These are phyloP conservation scores for Amia ocellicauda DNA, from an alignment of 2,113 vertebrate species.

Conservation along the genomic window DNA sequence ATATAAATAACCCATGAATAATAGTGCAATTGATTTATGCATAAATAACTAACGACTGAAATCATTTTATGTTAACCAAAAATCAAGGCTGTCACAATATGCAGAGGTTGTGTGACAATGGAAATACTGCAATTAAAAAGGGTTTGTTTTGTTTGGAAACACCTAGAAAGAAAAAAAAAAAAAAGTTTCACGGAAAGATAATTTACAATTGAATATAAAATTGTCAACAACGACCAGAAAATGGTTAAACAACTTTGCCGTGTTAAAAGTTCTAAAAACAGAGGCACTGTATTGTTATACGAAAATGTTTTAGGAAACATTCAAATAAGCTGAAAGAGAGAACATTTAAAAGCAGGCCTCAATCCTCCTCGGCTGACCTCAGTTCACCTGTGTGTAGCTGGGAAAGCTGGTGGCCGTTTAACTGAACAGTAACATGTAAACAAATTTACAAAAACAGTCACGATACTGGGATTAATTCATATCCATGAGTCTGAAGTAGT, in stretches of 20 bases:
- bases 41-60: conserved; percentile 90
- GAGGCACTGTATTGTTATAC: conserved; percentile 83
- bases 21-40: conserved; percentile 97
- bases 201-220: conserved; percentile 87
- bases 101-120: conserved; percentile 78
- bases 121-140: conserved; percentile 82
- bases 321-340: conserved; percentile 71
- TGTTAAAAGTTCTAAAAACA: conserved; percentile 85
- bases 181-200: conserved; percentile 76
- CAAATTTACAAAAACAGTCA: conserved; percentile 35
- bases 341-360: no score
- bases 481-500: conserved; percentile 11
- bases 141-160: conserved; percentile 82
- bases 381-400: conserved; percentile 19
- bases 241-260: conserved; percentile 79
- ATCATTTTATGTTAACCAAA: conserved; percentile 14
- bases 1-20: conserved; percentile 86
- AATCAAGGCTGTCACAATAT: conserved; percentile 84
- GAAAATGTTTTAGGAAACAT: conserved; percentile 84
- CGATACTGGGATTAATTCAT: conserved; percentile 32
- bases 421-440: conserved; percentile 31
- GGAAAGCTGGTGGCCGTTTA: conserved; percentile 28
- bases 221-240: conserved; percentile 83
- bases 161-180: conserved; percentile 63
- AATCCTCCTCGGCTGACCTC: no score